These are phyloP conservation scores for Brachionichthys hirsutus DNA, from an alignment of 2,113 vertebrate genomes.

Conservation along the genomic window DNA sequence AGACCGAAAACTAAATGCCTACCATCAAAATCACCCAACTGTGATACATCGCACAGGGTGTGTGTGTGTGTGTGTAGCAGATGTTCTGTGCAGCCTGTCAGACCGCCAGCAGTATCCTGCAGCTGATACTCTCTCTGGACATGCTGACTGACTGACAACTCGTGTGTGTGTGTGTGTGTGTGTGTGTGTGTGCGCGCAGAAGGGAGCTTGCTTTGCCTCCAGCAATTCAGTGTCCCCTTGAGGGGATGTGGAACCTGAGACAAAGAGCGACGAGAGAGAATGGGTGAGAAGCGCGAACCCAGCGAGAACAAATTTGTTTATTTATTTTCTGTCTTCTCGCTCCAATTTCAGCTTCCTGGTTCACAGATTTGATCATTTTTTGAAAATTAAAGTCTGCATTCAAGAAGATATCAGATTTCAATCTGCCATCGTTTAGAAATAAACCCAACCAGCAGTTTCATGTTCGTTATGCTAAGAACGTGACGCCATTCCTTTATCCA, in stretches of 20 bases:
- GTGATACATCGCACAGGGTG: conserved; percentile 39
- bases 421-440: conserved; percentile 32
- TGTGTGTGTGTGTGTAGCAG: conserved; percentile 34
- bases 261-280: conserved; percentile 48
- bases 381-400: conserved; percentile 14
- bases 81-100: conserved; percentile 58
- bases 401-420: conserved; percentile 19
- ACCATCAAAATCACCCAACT: conserved; percentile 43
- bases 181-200: conserved; percentile 45
- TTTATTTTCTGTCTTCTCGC: conserved; percentile 28
- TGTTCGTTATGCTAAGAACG: conserved; percentile 11
- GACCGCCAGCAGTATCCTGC: conserved; percentile 50
- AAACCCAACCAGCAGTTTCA: conserved; percentile 34
- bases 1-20: conserved; percentile 27
- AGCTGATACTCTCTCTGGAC: conserved; percentile 60
- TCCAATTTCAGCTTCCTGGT: conserved; percentile 28
- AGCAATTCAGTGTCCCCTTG: conserved; percentile 69
- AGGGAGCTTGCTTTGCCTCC: conserved; percentile 60
- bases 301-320: conserved; percentile 57
- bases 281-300: conserved; percentile 45
- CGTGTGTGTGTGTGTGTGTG: conserved; percentile 14
- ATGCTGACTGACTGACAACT: conserved; percentile 56
- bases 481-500: conserved; percentile 12
- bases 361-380: conserved; percentile 13
- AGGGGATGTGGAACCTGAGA: conserved; percentile 63